A percentile compares a stretch with the other conserved stretches of the same genome.
These are phyloP conservation scores for Quadroppia sp. DNA, from an alignment of 2,888 invertebrate genomes.

Conservation along the genomic window DNA sequence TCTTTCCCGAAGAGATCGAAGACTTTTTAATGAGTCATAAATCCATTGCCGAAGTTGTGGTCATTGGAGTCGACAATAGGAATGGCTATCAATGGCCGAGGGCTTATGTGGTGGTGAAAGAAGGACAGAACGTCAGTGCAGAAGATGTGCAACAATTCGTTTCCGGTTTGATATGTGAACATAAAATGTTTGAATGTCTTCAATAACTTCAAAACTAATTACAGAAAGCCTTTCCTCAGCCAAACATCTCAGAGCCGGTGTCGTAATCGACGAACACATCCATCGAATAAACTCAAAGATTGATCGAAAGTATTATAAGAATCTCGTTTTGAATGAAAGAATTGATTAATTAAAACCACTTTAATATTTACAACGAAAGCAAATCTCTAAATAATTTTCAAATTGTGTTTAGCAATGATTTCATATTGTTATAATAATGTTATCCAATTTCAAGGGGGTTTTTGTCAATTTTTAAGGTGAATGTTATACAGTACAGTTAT, in stretches of 20 bases:
- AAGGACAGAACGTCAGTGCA: background rate
- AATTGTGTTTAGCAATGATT: no score
- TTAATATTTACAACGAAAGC: no score
- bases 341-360: background rate
- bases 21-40: slow-evolving; percentile 4
- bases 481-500: no score
- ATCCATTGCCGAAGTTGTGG: slow-evolving; percentile 17
- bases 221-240: background rate
- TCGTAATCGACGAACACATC: background rate
- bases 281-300: background rate
- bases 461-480: no score
- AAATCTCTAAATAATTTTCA: no score
- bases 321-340: background rate
- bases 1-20: slow-evolving; percentile 23
- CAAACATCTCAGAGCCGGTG: background rate
- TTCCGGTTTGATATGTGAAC: background rate
- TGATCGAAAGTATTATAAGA: background rate
- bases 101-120: slow-evolving; percentile 21
- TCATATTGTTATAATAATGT: no score
- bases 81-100: background rate
- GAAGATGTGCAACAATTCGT: slow-evolving; percentile 25
- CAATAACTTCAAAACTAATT: background rate
- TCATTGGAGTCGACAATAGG: slow-evolving; percentile 19
- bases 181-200: background rate
- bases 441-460: no score